Evolutionary conservation across 2,888 invertebrate species (phyloP), one percentile per base, ranked within the genome.

Genomic region (Diarsia mendica): DNA sequence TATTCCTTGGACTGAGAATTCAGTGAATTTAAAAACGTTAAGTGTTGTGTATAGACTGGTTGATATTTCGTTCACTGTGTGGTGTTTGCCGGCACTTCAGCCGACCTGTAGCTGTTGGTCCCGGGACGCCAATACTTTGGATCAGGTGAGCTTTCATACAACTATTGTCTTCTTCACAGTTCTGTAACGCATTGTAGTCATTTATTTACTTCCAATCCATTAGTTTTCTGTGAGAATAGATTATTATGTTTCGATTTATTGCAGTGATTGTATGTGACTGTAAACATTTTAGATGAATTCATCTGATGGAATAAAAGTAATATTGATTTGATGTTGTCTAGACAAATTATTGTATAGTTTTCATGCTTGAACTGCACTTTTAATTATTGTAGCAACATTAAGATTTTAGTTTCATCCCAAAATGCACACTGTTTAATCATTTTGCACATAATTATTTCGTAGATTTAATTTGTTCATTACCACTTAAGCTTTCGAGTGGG

Each of bases 11-110:
- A 86, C 79, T 86, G 58, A 79, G 85, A 89, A 84, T 81, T 90
- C 88, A 91, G 92, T 93, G 93, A 87, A 87, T 87, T 73, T 78
- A 84, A 82, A 77, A 78, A 87, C 82, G 49, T 86, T 86, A 87
- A 90, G 93, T 92, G 91, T 86, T 88, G 93, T 93, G 93, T 87
- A 83, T 78, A 90, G 89, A 92, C 90, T 88, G 61, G 23, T 80
- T 70, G 75, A 67, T 72, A 80, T 75, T 81, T 76, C 74, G 67
- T 84, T 84, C 85, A 87, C 87, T 83, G 88, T 86, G 89, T 88
- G 85, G 85, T 87, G 85, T 70, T 85, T 83, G 80, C 79, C 83
- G 88, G 85, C 85, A 73, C 73, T 80, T 73, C 83, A 78, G 86
- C 84, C 82, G 79, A 85, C 85, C 77, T 86, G 85, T 85, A 86